Base-by-base conservation (phyloP, 1,140 invertebrate species). In the Temnothorax curvispinosus region DNA sequence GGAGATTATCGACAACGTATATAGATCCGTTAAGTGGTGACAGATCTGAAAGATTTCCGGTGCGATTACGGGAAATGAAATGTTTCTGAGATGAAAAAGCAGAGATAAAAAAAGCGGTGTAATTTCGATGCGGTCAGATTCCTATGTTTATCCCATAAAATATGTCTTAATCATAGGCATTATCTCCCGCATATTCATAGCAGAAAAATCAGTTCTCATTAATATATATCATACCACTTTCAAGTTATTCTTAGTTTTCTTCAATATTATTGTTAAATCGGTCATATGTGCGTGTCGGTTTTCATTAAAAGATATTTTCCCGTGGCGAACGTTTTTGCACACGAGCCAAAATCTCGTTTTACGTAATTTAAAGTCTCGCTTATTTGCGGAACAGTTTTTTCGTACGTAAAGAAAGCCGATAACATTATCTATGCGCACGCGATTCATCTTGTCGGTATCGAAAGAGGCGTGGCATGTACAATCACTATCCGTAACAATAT, bases 361-460 rank as follows among this genome's bases (percentile, higher is more conserved):
- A 60, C 38, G 4, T 77, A 60, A 77, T 62, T 62, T 27, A 41
- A 41, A 58, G n/a, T n/a, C 50, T 50, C 18, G 3, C 21, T 58
- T 32, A 78, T 27, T 11, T 47, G 4, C n/a, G 18, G 27, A 21
- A 38, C 18, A 65, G 4, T 6, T 52, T 80, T 27, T 47, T 67
- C 13, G 21, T 35, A 35, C 11, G 56, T 67, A 81, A 69, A 21
- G 38, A 27, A 15, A 54, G 7, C 4, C 13, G 50, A 81, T 81
- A 69, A 41, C 15, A 6, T 69, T 81, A 81, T 81, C 64, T 21
- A 5, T 9, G n/a, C 13, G 7, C 6, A 9, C n/a, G 6, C 7
- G 27, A 47, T 60, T 82, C 3, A 44, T 82, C 41, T 82, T 41
- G 11, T 65, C 60, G 35, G 35, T 82, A 35, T 58, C 67, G 41